phyloP scores from a whole-genome alignment of 2,888 invertebrate species.

The Helleia helle region DNA sequence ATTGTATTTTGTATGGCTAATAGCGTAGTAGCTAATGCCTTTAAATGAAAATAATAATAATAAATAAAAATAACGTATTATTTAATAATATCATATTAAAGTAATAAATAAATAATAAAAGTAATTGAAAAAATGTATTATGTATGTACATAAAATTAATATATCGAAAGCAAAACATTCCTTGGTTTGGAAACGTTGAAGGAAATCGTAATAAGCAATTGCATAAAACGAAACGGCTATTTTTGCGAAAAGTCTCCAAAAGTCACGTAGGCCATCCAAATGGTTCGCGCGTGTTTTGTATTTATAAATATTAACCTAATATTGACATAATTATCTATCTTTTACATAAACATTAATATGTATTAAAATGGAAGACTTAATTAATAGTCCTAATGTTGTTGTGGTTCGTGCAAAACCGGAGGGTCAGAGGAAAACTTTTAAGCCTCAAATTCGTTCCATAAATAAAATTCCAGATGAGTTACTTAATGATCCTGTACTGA shows the following conservation, averaged over 20 bases:
- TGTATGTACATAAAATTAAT: too few species aligned
- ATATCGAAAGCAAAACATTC: too few species aligned
- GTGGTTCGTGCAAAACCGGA: conserved; percentile 85
- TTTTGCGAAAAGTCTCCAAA: conserved; percentile 51
- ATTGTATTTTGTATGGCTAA: too few species aligned
- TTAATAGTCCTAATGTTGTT: conserved; percentile 59
- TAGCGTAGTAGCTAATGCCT: too few species aligned
- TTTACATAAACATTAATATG: conserved; percentile 8
- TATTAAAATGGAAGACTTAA: conserved; percentile 46
- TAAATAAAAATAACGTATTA: too few species aligned
- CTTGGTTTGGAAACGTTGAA: too few species aligned
- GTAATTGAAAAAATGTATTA: too few species aligned
- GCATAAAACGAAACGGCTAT: conserved; percentile 17
- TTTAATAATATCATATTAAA: too few species aligned
- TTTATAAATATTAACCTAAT: conserved; percentile 25
- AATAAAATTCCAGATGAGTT: conserved; percentile 89
- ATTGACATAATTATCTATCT: conserved; percentile 12
- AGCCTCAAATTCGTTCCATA: conserved; percentile 78
- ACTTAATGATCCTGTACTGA: conserved; percentile 81
- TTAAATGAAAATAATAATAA: too few species aligned
- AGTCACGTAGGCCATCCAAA: conserved; percentile 62
- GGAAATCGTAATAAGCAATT: not conserved
- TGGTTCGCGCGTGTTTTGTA: conserved; percentile 47
- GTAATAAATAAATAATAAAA: too few species aligned
- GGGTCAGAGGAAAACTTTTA: conserved; percentile 83